A percentile compares a stretch with the other conserved stretches of the same genome.
phyloP scores from a whole-genome alignment of 2,797 vertebrate species.

The Salarias fasciatus region DNA sequence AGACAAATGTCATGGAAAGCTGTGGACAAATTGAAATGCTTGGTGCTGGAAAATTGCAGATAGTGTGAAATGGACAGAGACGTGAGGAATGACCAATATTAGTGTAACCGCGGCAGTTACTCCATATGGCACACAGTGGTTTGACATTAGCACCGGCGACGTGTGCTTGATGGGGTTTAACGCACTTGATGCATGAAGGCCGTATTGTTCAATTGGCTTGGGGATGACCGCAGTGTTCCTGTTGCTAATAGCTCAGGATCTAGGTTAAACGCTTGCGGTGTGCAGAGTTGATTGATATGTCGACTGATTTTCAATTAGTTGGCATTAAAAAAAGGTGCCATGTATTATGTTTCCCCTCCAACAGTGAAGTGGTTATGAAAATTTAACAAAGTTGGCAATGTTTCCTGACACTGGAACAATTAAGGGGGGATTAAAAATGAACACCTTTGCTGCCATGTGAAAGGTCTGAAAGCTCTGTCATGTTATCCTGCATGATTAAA shows the following conservation, averaged over 20 bases:
- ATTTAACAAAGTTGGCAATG: conserved; percentile 26
- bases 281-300: conserved; percentile 60
- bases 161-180: conserved; percentile 19
- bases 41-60: conserved; percentile 42
- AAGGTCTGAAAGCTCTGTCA: too few relatives aligned
- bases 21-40: conserved; percentile 55
- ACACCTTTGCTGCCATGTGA: too few relatives aligned
- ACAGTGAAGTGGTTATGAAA: conserved; percentile 29
- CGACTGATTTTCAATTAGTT: conserved; percentile 61
- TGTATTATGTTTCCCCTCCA: conserved; percentile 38
- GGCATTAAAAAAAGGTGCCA: conserved; percentile 47
- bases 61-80: conserved; percentile 34
- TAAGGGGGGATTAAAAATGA: too few relatives aligned
- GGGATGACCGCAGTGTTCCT: conserved; percentile 33
- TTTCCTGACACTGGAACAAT: conserved; percentile 6
- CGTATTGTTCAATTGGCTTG: conserved; percentile 29
- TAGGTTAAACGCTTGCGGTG: conserved; percentile 25
- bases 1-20: conserved; percentile 46
- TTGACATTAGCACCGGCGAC: conserved; percentile 34
- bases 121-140: conserved; percentile 38
- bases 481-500: conserved; percentile 41
- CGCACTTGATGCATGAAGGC: conserved; percentile 29
- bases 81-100: conserved; percentile 36
- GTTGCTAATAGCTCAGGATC: conserved; percentile 53
- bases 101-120: conserved; percentile 31